These are phyloP conservation scores for Ashinkailepas kermadecensis DNA, from an alignment of 2,888 invertebrate genomes.

Conservation along the genomic window DNA sequence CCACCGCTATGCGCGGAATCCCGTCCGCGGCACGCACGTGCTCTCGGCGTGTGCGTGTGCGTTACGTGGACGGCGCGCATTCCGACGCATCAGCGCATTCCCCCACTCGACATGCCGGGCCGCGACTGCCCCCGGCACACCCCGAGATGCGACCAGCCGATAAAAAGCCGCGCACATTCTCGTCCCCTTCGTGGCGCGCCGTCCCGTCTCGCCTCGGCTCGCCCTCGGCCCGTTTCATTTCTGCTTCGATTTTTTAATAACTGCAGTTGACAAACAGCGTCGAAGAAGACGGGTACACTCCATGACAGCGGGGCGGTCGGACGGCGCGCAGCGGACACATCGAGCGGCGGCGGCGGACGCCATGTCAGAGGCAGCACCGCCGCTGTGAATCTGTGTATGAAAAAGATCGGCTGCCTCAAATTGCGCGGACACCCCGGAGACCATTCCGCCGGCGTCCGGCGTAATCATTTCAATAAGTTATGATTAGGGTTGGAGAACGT, in stretches of 20 bases:
- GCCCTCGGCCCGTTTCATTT: background rate
- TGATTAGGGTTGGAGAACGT: background rate
- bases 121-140: too few species aligned
- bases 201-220: background rate
- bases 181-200: background rate
- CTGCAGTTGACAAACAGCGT: constrained; percentile 18
- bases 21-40: too few species aligned
- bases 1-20: too few species aligned
- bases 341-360: background rate
- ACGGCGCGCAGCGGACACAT: too few species aligned
- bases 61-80: background rate
- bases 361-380: background rate
- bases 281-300: background rate
- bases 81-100: background rate
- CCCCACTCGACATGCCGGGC: too few species aligned
- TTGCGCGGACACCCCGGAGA: background rate
- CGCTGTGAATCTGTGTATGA: constrained; percentile 5
- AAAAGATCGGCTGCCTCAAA: constrained; percentile 8
- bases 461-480: constrained; percentile 19
- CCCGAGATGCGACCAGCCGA: background rate
- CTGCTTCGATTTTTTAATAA: constrained; percentile 9
- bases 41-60: background rate
- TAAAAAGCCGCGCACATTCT: background rate
- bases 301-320: background rate
- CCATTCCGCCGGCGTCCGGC: background rate